phyloP scores from a whole-genome alignment of 2,888 invertebrate species.

The Acronicta aceris region DNA sequence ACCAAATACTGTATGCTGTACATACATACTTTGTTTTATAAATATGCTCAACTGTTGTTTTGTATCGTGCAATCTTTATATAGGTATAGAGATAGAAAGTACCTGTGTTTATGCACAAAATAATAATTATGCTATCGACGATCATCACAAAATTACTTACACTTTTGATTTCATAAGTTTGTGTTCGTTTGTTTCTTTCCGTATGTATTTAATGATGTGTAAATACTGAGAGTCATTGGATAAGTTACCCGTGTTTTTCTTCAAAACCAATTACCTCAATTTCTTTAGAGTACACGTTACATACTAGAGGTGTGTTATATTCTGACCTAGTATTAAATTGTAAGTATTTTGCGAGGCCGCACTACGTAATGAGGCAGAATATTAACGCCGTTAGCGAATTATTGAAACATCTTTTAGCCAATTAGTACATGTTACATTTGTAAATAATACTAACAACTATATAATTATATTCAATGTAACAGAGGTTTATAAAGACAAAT shows the following conservation, averaged over 20 bases:
- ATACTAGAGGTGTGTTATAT: constrained; percentile 78
- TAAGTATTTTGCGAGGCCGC: constrained; percentile 77
- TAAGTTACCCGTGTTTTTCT: constrained; percentile 86
- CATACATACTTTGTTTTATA: constrained; percentile 68
- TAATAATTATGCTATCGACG: constrained; percentile 34
- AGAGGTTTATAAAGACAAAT: constrained; percentile 63
- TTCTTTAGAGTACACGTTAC: constrained; percentile 84
- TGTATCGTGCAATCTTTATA: constrained; percentile 76
- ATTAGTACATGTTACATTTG: constrained; percentile 74
- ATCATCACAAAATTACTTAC: constrained; percentile 66
- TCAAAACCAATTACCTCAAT: constrained; percentile 89
- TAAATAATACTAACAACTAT: constrained; percentile 76
- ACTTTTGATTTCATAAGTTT: constrained; percentile 48
- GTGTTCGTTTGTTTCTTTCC: constrained; percentile 60
- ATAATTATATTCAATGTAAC: constrained; percentile 66
- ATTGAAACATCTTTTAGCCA: constrained; percentile 71
- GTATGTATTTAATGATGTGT: constrained; percentile 71
- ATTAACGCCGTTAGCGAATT: constrained; percentile 67
- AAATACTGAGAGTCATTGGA: constrained; percentile 87
- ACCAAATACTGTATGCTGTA: constrained; percentile 75
- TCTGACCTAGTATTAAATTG: constrained; percentile 82
- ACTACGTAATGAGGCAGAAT: constrained; percentile 70
- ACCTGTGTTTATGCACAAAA: constrained; percentile 69
- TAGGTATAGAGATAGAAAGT: constrained; percentile 72
- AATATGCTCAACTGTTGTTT: constrained; percentile 68